These are phyloP conservation scores for Leptinotarsa undecemlineata DNA, from an alignment of 1,140 invertebrate species.

Conservation along the genomic window DNA sequence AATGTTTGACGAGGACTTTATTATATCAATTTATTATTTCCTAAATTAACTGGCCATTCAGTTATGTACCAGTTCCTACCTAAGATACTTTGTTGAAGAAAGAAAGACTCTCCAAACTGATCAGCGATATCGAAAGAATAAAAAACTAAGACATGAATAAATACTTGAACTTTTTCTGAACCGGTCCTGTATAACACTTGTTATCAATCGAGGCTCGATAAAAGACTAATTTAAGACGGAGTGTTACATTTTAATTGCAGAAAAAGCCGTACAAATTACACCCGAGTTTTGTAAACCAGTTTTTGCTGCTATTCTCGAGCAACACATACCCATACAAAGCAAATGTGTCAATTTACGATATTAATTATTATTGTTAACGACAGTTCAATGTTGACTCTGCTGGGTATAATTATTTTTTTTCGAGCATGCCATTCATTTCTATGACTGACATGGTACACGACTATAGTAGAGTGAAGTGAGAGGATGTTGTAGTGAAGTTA, in stretches of 20 bases:
- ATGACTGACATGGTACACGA: neutral
- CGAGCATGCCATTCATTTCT: neutral
- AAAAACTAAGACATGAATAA: too few relatives aligned
- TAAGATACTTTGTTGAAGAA: too few relatives aligned
- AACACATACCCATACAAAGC: conserved; percentile 14
- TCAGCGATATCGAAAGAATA: too few relatives aligned
- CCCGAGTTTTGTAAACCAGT: conserved; percentile 15
- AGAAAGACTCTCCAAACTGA: too few relatives aligned
- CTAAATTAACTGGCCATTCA: too few relatives aligned
- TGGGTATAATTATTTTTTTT: neutral
- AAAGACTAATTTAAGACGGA: neutral
- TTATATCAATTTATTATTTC: too few relatives aligned
- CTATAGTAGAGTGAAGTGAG: too few relatives aligned
- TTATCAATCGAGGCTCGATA: neutral
- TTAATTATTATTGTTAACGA: conserved; percentile 12
- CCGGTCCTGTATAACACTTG: neutral
- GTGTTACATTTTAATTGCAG: conserved; percentile 11
- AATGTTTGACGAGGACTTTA: too few relatives aligned
- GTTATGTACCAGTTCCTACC: too few relatives aligned
- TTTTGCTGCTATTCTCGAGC: conserved; percentile 3
- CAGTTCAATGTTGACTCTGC: neutral
- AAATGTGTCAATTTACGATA: conserved; percentile 20
- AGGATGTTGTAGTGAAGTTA: too few relatives aligned
- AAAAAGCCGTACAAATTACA: conserved; percentile 14
- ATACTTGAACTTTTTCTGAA: neutral